Conservation (phyloP, 2,888 invertebrate genomes). For the Eupithecia vulgata region DNA sequence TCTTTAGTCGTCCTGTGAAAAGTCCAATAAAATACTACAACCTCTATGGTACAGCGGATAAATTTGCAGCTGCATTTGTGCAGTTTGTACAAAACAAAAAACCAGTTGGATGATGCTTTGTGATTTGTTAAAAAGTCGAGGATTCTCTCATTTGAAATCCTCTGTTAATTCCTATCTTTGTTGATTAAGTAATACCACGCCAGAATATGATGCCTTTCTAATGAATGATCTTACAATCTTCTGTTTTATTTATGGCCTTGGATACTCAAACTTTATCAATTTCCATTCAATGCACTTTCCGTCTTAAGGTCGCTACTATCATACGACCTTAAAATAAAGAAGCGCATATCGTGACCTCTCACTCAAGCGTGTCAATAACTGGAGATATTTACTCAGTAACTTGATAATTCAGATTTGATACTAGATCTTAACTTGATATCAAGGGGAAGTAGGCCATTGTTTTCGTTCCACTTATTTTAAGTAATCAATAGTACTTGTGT, state of each 20-base stretch:
- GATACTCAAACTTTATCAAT: background rate
- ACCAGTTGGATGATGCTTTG: no score
- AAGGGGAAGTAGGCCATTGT: conserved; percentile 34
- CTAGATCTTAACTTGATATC: conserved; percentile 36
- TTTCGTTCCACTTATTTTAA: conserved; percentile 21
- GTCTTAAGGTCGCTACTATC: conserved; percentile 24
- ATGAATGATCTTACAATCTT: background rate
- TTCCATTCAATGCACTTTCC: conserved; percentile 23
- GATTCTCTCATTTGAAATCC: background rate
- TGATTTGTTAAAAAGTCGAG: no score
- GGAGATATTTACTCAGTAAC: conserved; percentile 21
- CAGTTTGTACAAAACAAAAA: no score
- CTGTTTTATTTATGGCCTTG: background rate
- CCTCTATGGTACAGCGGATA: no score
- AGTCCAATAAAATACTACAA: no score
- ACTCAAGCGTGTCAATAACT: background rate
- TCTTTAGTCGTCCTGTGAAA: no score
- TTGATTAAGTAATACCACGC: no score
- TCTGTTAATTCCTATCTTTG: background rate
- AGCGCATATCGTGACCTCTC: conserved; percentile 17
- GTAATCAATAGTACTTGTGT: background rate
- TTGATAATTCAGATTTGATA: conserved; percentile 23
- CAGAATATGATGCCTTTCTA: background rate
- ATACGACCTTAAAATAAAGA: conserved; percentile 27
- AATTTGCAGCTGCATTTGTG: no score